Base-by-base conservation (phyloP, 2,113 vertebrate species). In the Cisticola juncidis region DNA sequence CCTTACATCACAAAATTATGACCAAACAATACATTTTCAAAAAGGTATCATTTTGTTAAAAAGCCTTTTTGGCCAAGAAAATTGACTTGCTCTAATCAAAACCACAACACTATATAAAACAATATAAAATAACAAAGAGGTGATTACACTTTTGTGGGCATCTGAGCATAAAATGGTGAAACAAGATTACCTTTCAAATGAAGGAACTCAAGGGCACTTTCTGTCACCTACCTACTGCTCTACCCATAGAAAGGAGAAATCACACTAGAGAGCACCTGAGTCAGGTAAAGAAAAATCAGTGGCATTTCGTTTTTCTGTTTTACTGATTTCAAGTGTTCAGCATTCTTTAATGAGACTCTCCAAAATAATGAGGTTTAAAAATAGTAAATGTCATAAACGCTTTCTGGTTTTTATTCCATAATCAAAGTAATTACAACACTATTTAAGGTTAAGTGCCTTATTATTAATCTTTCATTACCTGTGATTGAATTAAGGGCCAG, bases 281-380 rank as follows among this genome's bases (percentile, higher is more conserved):
- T 21, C 64, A 60, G 60, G 79, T 28, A 45, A 73, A 90, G 68
- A 51, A 62, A 72, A 66, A 58, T 19, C 56, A 51, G 7, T 8
- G 3, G 47, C 9, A 14, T 65, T 70, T 58, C n/a, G 29, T 36
- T 68, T 84, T 60, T 70, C 65, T 79, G 40, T 54, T 83, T 57
- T 82, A 62, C 60, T 82, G 64, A 73, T 82, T 82, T 92, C 44
- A 42, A 81, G 79, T 40, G 47, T 62, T 88, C 68, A 64, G 33
- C 94, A 94, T 85, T 90, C 51, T 73, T 70, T 60, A 94, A 88
- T 56, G 66, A 80, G 1, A 2, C 87, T 88, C 81, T 93, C 85
- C 88, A 94, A 74, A 82, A 88, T 96, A 83, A 94, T 77, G 64
- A 95, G 64, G 72, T 90, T 94, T 92, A 88, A 96, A 97, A 88